phyloP scores from a whole-genome alignment of 2,113 vertebrate genomes.

The Balaenoptera acutorostrata region DNA sequence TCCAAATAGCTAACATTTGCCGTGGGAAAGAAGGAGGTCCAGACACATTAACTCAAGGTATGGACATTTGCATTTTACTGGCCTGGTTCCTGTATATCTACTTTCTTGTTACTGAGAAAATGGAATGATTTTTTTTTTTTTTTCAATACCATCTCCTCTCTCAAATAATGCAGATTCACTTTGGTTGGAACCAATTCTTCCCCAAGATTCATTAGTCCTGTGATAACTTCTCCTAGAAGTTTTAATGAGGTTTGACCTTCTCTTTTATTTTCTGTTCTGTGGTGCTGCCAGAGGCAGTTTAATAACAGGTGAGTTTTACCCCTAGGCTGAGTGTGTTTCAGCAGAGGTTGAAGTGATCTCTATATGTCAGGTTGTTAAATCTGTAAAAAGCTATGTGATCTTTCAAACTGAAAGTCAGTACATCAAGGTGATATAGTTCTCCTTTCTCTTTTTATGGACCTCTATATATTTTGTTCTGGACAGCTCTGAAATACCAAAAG shows the following conservation, averaged over 20 bases:
- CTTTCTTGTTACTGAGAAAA: neutral
- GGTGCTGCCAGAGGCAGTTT: slow-evolving; percentile 46
- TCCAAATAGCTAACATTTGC: neutral
- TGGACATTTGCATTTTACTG: neutral
- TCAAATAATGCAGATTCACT: neutral
- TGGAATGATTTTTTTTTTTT: neutral
- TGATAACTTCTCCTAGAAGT: slow-evolving; percentile 39
- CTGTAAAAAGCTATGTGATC: slow-evolving; percentile 60
- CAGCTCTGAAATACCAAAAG: slow-evolving; percentile 11
- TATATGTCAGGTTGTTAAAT: slow-evolving; percentile 48
- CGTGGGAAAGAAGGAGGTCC: rapidly evolving
- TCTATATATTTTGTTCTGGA: slow-evolving; percentile 37
- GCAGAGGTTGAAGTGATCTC: slow-evolving; percentile 59
- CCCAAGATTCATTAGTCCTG: slow-evolving; percentile 10
- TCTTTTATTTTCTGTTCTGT: slow-evolving; percentile 69
- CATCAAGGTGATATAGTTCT: slow-evolving; percentile 36
- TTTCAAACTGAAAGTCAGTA: slow-evolving; percentile 65
- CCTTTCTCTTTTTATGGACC: slow-evolving; percentile 56
- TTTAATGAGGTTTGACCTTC: slow-evolving; percentile 71
- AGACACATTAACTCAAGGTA: neutral
- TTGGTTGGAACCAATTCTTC: neutral
- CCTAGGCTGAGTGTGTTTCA: slow-evolving; percentile 65
- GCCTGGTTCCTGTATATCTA: neutral
- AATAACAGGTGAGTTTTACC: slow-evolving; percentile 61
- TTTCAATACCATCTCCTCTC: neutral